phyloP scores from a whole-genome alignment of 1,140 invertebrate species.

The Dreissena polymorpha region DNA sequence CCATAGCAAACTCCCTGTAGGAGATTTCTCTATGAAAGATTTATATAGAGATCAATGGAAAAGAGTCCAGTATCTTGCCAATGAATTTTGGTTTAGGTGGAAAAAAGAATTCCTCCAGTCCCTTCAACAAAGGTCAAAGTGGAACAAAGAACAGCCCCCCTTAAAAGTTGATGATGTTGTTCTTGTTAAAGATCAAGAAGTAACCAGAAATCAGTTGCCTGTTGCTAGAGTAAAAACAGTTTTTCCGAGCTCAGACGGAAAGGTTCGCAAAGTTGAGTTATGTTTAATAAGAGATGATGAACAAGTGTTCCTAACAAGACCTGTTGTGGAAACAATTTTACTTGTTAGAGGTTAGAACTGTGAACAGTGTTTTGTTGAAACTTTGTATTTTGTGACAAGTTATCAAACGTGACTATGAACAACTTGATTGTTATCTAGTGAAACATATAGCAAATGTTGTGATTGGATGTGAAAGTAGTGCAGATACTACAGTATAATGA shows the following conservation, averaged over 20 bases:
- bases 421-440: too few species aligned
- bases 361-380: too few species aligned
- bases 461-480: too few species aligned
- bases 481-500: too few species aligned
- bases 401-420: too few species aligned
- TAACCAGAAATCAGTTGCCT: not conserved
- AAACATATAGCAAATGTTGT: too few species aligned
- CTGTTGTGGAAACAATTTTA: too few species aligned
- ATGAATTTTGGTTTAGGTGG: not conserved
- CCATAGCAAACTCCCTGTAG: too few species aligned
- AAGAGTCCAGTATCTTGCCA: not conserved
- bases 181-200: not conserved
- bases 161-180: slow-evolving; percentile 4
- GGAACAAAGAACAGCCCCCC: not conserved
- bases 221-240: not conserved
- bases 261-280: slow-evolving; percentile 14
- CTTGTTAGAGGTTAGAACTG: too few species aligned
- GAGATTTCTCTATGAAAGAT: too few species aligned
- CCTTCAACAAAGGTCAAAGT: not conserved
- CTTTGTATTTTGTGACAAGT: too few species aligned
- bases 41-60: too few species aligned
- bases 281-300: not conserved
- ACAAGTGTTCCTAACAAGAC: not conserved
- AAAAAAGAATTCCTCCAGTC: slow-evolving; percentile 5
- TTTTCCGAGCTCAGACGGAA: not conserved